Conservation (phyloP, 2,797 vertebrate genomes). For the Paratrypauchen microcephalus region DNA sequence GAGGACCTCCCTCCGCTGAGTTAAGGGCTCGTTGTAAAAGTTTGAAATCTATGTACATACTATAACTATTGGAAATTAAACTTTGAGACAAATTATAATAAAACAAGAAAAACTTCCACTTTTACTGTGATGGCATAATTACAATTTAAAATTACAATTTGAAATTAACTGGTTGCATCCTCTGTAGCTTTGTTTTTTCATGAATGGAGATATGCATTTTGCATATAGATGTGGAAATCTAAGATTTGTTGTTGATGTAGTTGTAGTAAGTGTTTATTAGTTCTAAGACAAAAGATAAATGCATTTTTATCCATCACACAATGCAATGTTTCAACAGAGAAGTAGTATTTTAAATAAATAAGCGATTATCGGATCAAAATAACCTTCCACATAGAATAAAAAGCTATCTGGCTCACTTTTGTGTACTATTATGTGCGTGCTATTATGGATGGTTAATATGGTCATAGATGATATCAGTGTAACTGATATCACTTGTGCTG, state of each 20-base stretch:
- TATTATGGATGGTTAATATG: background rate
- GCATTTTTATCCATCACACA: too few relatives aligned
- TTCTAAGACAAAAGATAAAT: too few relatives aligned
- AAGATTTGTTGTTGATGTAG: too few relatives aligned
- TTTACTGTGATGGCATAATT: background rate
- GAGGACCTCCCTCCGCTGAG: constrained; percentile 53
- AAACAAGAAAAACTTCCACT: background rate
- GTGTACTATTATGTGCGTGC: background rate
- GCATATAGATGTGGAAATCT: too few relatives aligned
- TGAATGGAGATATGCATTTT: too few relatives aligned
- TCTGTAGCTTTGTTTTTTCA: too few relatives aligned
- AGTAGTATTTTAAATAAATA: too few relatives aligned
- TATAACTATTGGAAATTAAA: background rate
- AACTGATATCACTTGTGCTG: constrained; percentile 3
- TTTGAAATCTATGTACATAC: background rate
- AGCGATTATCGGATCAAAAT: too few relatives aligned
- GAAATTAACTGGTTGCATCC: too few relatives aligned
- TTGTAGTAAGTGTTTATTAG: too few relatives aligned
- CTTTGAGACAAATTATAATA: background rate
- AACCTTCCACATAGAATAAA: background rate
- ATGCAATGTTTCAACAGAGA: too few relatives aligned
- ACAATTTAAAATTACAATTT: background rate
- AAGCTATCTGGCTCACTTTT: background rate
- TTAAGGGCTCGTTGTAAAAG: constrained; percentile 21
- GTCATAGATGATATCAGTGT: background rate